Evolutionary conservation across 2,888 invertebrate species (phyloP), one percentile per base, ranked within the genome.

Genomic region (Leucophenga montana): DNA sequence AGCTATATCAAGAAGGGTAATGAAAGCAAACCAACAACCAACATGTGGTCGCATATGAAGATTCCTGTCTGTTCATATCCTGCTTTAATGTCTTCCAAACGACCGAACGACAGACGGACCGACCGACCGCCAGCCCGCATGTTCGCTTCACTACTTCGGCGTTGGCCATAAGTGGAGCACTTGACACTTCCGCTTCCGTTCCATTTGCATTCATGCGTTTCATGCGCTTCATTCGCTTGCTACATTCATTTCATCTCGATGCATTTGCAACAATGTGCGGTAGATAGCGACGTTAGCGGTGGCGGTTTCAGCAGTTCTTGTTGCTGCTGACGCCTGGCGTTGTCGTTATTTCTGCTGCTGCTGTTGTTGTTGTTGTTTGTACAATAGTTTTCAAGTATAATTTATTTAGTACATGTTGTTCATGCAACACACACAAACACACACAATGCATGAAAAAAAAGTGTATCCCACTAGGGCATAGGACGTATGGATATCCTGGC

Each of bases 371-470:
- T 46, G 56, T 39, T 67, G 68, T 71, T 71, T 66, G 53, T 53
- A 31, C 31, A 48, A 64, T 59, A 66, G 57, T 62, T 71, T 71
- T 71, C 64, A 72, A 70, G 73, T 68, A 75, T 75, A 75, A 75
- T 75, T 75, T 75, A 66, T 71, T 71, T 70, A 78, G 56, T 56
- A 56, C 56, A 56, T 56, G 22, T 11, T 27, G 56, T 72, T 75
- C 69, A 61, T 73, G 66, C 71, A 64, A 74, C 78, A 72, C 67
- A 68, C 74, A 69, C 70, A 84, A 77, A 80, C 80, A 81, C 79
- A 81, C 82, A 83, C 73, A 75, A 73, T n/a, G n/a, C n/a, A 39
- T 39, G 1, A 39, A 8, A 39, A 33, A 5, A 39, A 39, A 39
- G 5, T 39, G 9, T 39, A 8, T 11, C 39, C 39, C 39, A 39